Evolutionary conservation across 64 coral and sea anemone genomes (phyloP).

Genomic region (Dendronephthya gigantea): DNA sequence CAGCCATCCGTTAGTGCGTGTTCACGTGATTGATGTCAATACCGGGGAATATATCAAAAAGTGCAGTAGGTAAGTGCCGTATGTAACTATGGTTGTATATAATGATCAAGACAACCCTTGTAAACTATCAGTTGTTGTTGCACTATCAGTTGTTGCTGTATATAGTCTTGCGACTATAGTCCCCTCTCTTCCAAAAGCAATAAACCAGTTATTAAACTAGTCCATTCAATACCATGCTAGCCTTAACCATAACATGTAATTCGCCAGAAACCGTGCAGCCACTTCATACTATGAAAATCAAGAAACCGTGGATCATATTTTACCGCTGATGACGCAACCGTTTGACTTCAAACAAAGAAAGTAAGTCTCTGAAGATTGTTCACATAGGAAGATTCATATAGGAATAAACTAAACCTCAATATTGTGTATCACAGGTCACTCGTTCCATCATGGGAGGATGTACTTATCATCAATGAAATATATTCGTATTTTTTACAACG

Average conservation of each 20-base stretch:
- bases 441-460: conserved; percentile 89
- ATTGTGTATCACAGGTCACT: conserved; percentile 47
- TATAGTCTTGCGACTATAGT: too few relatives aligned
- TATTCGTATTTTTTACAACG: conserved; percentile 75
- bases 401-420: neutral
- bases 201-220: too few relatives aligned
- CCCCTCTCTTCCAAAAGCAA: too few relatives aligned
- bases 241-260: too few relatives aligned
- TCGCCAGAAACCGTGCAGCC: conserved; percentile 45
- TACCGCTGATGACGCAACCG: conserved; percentile 93
- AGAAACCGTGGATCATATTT: conserved; percentile 65
- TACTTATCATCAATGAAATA: conserved; percentile 80
- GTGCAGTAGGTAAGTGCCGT: conserved; percentile 48
- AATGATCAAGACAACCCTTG: too few relatives aligned
- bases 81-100: too few relatives aligned
- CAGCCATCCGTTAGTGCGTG: conserved; percentile 71
- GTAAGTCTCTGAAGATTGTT: conserved; percentile 36
- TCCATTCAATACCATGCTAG: too few relatives aligned
- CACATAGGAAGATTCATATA: neutral
- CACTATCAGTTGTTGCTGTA: too few relatives aligned
- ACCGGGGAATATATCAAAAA: conserved; percentile 96
- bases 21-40: conserved; percentile 76
- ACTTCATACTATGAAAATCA: conserved; percentile 89
- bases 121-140: too few relatives aligned
- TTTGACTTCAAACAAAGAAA: conserved; percentile 95